Evolutionary conservation across 2,797 vertebrate genomes (phyloP), one percentile per base, ranked within the genome.

Genomic region (Gephyroberyx darwinii): DNA sequence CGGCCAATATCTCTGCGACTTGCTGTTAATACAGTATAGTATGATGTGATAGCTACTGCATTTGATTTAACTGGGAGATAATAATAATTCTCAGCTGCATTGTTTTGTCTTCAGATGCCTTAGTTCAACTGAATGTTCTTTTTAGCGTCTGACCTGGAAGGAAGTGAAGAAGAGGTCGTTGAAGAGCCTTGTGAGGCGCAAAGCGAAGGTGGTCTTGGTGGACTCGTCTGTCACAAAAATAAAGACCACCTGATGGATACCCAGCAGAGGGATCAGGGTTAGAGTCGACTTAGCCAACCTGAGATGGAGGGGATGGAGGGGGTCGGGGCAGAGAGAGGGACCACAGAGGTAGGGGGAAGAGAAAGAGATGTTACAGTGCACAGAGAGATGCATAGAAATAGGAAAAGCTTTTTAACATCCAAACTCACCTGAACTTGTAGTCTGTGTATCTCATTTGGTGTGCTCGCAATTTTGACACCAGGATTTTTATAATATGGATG

Each of bases 251-350:
- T 96, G 95, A 2, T 99, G 97, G 89, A 98, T 96, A 0, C 98
- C 98, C 88, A 99, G 93, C 87, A 99, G 93, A 0, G 98, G 96
- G 83, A 99, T 97, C 80, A 99, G 92, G 0, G 96, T 99, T 69
- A 99, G 93, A 0, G 98, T 99, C 39, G 98, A 99, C 88, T 95
- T 97, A 8, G 97, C 98, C 89, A 99, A 92, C 86, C 98, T 99
- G 86, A 67, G 67, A 75, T 1, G 14, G 10, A 66, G 19, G 3
- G 26, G 58, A 56, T 10, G 13, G 48, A 47, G 22, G 65, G 14
- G 31, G 16, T 26, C 22, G 22, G 22, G 22, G 1, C 22, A 35
- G 4, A 35, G 1, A 56, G 9, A 43, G 30, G 37, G 17, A n/a
- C n/a, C n/a, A n/a, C n/a, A n/a, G n/a, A 47, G 22, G 66, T 12